A percentile compares a stretch with the other conserved stretches of the same genome.
phyloP scores from a whole-genome alignment of 1,140 invertebrate species.

The Zaprionus davidi region DNA sequence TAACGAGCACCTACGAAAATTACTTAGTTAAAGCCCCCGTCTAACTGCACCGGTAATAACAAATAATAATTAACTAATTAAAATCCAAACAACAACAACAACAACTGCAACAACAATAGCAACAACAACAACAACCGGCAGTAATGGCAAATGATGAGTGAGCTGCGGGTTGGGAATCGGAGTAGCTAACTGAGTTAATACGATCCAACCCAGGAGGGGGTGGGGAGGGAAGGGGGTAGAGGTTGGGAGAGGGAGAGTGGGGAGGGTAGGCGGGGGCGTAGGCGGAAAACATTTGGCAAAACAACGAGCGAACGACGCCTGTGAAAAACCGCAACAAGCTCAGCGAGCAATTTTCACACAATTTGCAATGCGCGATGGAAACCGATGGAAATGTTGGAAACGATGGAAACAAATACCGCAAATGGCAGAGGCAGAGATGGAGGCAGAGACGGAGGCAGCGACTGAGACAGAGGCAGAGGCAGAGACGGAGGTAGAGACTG shows the following conservation, averaged over 20 bases:
- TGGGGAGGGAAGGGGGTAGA: neutral
- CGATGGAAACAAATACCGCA: conserved; percentile 41
- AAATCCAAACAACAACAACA: conserved; percentile 31
- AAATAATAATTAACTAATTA: conserved; percentile 76
- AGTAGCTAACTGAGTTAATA: conserved; percentile 46
- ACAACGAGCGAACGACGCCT: conserved; percentile 37
- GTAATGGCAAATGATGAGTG: conserved; percentile 62
- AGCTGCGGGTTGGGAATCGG: conserved; percentile 25
- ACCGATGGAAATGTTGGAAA: conserved; percentile 32
- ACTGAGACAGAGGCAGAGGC: conserved; percentile 1
- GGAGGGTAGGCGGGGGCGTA: conserved; percentile 7
- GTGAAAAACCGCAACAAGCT: conserved; percentile 56
- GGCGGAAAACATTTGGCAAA: conserved; percentile 46
- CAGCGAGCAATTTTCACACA: conserved; percentile 63
- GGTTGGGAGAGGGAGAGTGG: neutral
- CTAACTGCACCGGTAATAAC: conserved; percentile 47
- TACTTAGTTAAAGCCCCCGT: conserved; percentile 27
- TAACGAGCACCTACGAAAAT: conserved; percentile 26
- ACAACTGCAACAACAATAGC: neutral
- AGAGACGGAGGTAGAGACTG: neutral
- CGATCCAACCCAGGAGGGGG: conserved; percentile 14
- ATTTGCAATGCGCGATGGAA: conserved; percentile 65
- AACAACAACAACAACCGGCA: conserved; percentile 33
- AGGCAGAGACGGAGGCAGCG: neutral
- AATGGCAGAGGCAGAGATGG: conserved; percentile 5